Evolutionary conservation across 1,140 invertebrate species (phyloP), one percentile per base, ranked within the genome.

Genomic region (Bilobella aurantiaca): DNA sequence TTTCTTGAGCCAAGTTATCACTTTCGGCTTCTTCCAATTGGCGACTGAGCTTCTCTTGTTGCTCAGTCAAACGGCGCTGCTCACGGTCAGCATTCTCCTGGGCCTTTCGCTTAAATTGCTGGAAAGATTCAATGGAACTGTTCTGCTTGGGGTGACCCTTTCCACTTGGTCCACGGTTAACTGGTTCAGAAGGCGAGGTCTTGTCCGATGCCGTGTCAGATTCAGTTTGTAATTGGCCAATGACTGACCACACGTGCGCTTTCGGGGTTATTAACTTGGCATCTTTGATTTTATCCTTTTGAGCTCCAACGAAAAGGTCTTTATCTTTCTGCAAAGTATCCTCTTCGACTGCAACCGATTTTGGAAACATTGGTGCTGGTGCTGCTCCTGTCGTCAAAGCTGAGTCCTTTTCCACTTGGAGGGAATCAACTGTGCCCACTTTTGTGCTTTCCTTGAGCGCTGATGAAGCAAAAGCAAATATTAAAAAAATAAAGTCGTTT

Each of bases 71-170:
- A 62, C 88, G 86, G 75, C 89, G 84, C 81, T 93, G 89, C n/a
- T n/a, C n/a, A 77, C 91, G 83, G 79, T 96, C 91, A 65, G 87
- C 86, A 76, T 96, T 95, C 78, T 96, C 92, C 78, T 92, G 91
- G 8, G 93, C 93, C 81, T 95, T 88, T 75, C 94, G 95, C 75
- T 91, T 91, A 77, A 96, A 98, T 69, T 87, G 86, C 79, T 90
- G 82, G 73, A 87, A 89, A 67, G 82, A 81, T 71, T 91, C 76
- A 47, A 73, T 63, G 34, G 76, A 72, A 27, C 73, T 70, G 28
- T 37, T 31, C 16, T 59, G 46, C 68, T 74, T 63, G 49, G 49
- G 49, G 5, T 12, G 49, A 5, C 49, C 49, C 5, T 53, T 12
- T 8, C 49, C n/a, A n/a, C n/a, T n/a, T n/a, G n/a, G n/a, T n/a